phyloP scores from a whole-genome alignment of 2,888 invertebrate species.

The Hydriomena furcata region DNA sequence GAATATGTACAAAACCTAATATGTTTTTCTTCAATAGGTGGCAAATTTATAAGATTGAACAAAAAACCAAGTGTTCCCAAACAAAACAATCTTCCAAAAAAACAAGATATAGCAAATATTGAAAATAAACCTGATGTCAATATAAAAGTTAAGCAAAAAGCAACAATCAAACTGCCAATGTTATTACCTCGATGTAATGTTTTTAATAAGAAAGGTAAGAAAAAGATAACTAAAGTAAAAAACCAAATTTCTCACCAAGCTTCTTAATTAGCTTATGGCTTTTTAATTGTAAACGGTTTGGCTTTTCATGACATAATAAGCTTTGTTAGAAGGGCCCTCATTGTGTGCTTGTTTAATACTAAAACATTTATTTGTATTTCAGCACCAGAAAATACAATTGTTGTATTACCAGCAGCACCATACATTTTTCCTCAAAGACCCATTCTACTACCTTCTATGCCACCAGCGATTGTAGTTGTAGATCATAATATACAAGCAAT shows the following conservation, averaged over 20 bases:
- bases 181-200: conserved; percentile 56
- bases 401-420: conserved; percentile 72
- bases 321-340: background rate
- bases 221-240: too few relatives aligned
- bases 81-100: background rate
- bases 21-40: conserved; percentile 49
- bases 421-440: conserved; percentile 75
- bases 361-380: conserved; percentile 42
- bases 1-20: too few relatives aligned
- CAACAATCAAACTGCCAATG: conserved; percentile 54
- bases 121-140: conserved; percentile 2
- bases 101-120: background rate
- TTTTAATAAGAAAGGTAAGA: conserved; percentile 64
- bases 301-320: too few relatives aligned
- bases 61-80: conserved; percentile 44
- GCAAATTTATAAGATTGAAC: conserved; percentile 57
- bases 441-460: conserved; percentile 65
- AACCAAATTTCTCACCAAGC: background rate
- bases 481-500: conserved; percentile 65
- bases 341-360: background rate
- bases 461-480: conserved; percentile 70
- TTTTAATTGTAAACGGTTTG: too few relatives aligned
- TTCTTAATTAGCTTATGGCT: too few relatives aligned
- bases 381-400: conserved; percentile 70
- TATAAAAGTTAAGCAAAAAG: conserved; percentile 17